A percentile compares a stretch with the other conserved stretches of the same genome.
Evolutionary conservation across 2,113 vertebrate species (phyloP).

Genomic region (Condylura cristata): DNA sequence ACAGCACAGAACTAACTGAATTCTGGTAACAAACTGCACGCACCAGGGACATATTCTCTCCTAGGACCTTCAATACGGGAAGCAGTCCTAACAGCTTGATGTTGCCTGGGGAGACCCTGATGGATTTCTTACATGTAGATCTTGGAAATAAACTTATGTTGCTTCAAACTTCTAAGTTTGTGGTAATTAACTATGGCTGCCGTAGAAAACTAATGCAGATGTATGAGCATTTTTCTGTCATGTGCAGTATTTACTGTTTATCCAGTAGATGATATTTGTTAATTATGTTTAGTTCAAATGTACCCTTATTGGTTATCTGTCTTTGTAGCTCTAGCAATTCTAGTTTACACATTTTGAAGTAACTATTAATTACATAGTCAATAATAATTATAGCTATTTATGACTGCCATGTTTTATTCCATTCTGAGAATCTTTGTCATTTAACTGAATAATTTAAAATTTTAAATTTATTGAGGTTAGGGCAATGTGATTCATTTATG

Average conservation of each 20-base stretch:
- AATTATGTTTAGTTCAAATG: neutral
- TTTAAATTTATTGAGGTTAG: neutral
- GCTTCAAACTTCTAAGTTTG: neutral
- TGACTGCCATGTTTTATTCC: neutral
- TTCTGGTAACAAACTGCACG: neutral
- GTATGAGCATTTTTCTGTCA: neutral
- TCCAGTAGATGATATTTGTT: neutral
- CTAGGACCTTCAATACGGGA: too few species aligned
- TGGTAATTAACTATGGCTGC: neutral
- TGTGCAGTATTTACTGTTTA: neutral
- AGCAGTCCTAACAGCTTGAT: neutral
- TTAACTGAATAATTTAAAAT: neutral
- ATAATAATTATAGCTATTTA: neutral
- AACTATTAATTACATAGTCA: neutral
- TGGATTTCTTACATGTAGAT: neutral
- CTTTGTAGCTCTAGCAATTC: neutral
- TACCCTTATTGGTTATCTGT: neutral
- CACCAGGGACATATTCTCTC: neutral
- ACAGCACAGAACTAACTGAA: neutral
- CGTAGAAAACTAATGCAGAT: neutral
- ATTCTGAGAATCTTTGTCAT: neutral
- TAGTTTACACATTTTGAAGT: neutral
- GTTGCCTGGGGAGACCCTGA: neutral
- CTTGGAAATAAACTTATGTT: neutral
- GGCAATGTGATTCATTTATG: neutral